Percentiles rank a stretch among this genome's conserved stretches.
Conservation (phyloP, 2,113 vertebrate species). For the Trochalopteron elliotii region DNA sequence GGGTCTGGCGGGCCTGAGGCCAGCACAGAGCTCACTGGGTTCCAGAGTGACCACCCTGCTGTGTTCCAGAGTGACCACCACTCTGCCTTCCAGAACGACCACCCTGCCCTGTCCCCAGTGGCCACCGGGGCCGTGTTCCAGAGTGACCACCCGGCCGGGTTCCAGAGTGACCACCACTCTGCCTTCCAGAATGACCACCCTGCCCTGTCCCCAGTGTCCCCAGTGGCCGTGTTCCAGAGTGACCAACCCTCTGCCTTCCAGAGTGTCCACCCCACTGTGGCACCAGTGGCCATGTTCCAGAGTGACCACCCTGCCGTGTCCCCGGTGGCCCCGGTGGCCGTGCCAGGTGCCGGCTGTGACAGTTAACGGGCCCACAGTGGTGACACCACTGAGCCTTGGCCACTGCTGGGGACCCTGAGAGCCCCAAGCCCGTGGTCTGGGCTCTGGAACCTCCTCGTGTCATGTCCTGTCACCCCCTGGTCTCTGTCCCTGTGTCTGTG, state of each 20-base stretch:
- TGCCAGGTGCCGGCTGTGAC: neutral
- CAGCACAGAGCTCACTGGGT: neutral
- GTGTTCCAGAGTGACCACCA: too few species aligned
- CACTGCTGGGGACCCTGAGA: fast-evolving
- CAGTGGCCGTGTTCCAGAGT: neutral
- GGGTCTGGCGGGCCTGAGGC: fast-evolving
- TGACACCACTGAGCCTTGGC: neutral
- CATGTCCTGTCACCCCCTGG: neutral
- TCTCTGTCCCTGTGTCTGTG: neutral
- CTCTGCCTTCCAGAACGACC: too few species aligned
- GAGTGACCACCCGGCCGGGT: too few species aligned
- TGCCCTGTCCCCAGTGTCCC: fast-evolving
- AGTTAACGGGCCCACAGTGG: neutral
- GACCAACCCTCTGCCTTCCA: neutral
- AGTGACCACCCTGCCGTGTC: fast-evolving
- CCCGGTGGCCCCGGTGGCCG: neutral
- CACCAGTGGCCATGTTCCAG: neutral
- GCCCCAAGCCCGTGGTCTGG: fast-evolving
- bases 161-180: neutral
- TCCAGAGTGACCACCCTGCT: neutral
- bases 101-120: too few species aligned
- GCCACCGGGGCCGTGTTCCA: too few species aligned
- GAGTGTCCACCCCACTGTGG: neutral
- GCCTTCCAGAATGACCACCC: neutral
- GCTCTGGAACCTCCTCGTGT: neutral